A percentile compares a stretch with the other conserved stretches of the same genome.
Evolutionary conservation across 2,888 invertebrate genomes (phyloP).

Genomic region (Drosophila quasianomalipes): DNA sequence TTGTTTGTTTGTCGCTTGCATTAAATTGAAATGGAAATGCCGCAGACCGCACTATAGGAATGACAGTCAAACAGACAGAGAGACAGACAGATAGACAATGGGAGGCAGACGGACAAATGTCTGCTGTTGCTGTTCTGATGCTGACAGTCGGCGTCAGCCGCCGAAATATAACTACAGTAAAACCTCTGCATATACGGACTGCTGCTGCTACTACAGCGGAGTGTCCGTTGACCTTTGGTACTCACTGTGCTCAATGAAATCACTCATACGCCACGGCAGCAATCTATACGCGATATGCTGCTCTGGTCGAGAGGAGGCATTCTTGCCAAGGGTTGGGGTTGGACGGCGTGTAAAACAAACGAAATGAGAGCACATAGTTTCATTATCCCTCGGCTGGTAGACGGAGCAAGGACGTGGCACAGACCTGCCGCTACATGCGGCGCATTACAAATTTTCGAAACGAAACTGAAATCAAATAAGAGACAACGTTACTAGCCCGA

Average conservation of each 20-base stretch:
- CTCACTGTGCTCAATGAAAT: constrained; percentile 39
- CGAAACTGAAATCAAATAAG: constrained; percentile 79
- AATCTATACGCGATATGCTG: constrained; percentile 46
- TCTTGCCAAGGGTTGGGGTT: neutral
- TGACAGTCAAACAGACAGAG: constrained; percentile 38
- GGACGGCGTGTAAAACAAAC: constrained; percentile 65
- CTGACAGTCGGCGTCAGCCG: constrained; percentile 52
- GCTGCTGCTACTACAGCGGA: neutral
- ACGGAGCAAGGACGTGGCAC: constrained; percentile 51
- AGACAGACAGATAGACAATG: constrained; percentile 9
- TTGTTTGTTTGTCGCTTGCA: constrained; percentile 70
- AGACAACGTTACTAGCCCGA: constrained; percentile 38
- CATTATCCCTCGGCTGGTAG: constrained; percentile 66
- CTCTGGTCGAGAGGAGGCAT: neutral
- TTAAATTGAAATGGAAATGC: constrained; percentile 80
- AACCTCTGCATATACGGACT: neutral
- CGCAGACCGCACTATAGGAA: constrained; percentile 68
- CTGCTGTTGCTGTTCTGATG: constrained; percentile 39
- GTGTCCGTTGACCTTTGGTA: neutral
- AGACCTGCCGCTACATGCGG: constrained; percentile 67
- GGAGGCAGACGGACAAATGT: constrained; percentile 34
- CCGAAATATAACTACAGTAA: constrained; percentile 58
- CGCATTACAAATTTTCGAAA: constrained; percentile 79
- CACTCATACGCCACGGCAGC: constrained; percentile 63
- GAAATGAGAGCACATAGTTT: constrained; percentile 72